Conservation (phyloP, 2,113 vertebrate species). For the Crotophaga sulcirostris region DNA sequence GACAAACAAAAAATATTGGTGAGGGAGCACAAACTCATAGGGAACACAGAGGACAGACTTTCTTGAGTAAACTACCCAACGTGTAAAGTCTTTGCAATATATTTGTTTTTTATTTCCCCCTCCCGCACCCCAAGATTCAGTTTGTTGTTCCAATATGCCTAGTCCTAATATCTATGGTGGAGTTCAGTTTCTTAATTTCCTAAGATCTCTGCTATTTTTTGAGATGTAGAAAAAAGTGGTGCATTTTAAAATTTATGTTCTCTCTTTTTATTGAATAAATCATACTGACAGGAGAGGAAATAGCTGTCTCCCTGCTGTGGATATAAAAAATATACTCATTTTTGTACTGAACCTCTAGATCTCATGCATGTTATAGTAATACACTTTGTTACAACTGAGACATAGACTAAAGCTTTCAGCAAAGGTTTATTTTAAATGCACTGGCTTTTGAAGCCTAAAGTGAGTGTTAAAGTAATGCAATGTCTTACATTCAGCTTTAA, state of each 20-base stretch:
- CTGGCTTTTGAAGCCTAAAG: neutral
- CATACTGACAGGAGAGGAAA: neutral
- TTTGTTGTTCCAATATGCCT: neutral
- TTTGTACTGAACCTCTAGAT: constrained; percentile 16
- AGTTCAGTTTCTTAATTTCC: neutral
- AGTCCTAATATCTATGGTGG: neutral
- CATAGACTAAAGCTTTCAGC: neutral
- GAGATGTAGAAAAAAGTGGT: neutral
- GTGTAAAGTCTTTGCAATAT: neutral
- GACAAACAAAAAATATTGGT: neutral
- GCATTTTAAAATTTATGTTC: neutral
- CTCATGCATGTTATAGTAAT: constrained; percentile 19
- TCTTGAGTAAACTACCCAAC: neutral
- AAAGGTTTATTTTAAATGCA: neutral
- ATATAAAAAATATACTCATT: constrained; percentile 6
- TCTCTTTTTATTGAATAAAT: constrained; percentile 15
- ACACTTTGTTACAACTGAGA: constrained; percentile 15
- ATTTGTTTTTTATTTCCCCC: neutral
- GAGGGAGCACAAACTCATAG: neutral
- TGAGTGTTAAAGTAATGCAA: neutral
- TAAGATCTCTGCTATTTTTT: neutral
- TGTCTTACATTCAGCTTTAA: constrained; percentile 14
- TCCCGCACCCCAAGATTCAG: accelerated
- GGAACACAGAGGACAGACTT: neutral
- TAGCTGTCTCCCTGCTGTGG: neutral